Evolutionary conservation across 2,888 invertebrate species (phyloP), one percentile per base, ranked within the genome.

Genomic region (Orchestes rusci): DNA sequence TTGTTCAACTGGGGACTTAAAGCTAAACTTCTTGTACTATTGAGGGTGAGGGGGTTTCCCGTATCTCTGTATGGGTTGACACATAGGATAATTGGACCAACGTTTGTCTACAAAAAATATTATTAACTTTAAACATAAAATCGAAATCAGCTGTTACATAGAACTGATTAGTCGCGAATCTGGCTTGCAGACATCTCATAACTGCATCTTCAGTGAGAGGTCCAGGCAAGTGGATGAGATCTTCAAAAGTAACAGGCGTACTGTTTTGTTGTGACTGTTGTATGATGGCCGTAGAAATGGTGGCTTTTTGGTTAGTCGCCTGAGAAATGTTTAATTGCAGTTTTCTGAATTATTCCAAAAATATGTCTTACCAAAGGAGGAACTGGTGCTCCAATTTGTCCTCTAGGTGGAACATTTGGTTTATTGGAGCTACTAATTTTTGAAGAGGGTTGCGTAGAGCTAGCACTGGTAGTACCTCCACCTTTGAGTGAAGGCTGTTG

Each of bases 181-280:
- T 76, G 7, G 90, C 84, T 65, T 94, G 91, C 53, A 95, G 77
- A 61, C 91, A 88, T 66, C 88, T 82, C 70, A 93, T 84, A 36
- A 94, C 85, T 45, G 92, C 91, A 68, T 94, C 92, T 70, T 95
- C 94, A 23, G 92, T 94, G 59, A 94, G 79, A 39, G 93, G 93
- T 23, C 91, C 92, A 34, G 87, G 82, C 61, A 94, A 74, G 72
- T 93, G 92, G 66, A 93, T 93, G 59, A 94, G 79, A 72, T 94
- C 93, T 62, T 90, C 85, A 64, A 89, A 77, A 68, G 85, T 76
- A 52, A 73, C 71, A 18, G 58, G 58, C 17, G 53, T 54, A 42
- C 58, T 60, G 50, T 55, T 52, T 52, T 58, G 50, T 52, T 58
- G 51, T 51, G 53, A 39, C 1, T 43, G 48, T 34, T 42, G 48